Evolutionary conservation across 2,888 invertebrate species (phyloP), one percentile per base, ranked within the genome.

Genomic region (Cheilosia vernalis): DNA sequence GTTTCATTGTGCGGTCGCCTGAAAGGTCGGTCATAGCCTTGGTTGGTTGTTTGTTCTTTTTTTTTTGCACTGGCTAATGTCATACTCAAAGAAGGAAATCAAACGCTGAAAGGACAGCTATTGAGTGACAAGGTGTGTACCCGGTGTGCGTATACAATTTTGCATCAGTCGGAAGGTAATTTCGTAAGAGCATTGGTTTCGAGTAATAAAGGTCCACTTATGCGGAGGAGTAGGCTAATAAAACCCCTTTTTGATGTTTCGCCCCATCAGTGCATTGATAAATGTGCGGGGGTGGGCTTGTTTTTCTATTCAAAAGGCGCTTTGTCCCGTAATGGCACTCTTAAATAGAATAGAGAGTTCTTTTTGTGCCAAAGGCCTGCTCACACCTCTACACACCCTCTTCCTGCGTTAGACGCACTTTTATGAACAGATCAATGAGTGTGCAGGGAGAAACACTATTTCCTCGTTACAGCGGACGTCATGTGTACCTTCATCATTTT

Each of bases 241-340:
- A 85, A 72, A 70, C 70, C 60, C 76, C 81, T 60, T 85, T 64
- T 81, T 85, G 76, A 81, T 85, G 67, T 81, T 70, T 67, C 66
- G 58, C 76, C 66, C 37, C 30, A 30, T 69, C 49, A 72, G 67
- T 74, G 79, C 37, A 74, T 13, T 24, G 17, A 49, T 49, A n/a
- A n/a, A 13, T 37, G n/a, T 56, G 77, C 47, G 53, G 51, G 64
- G 44, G 66, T 83, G 55, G 5, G 42, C 49, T 66, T 72, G 47
- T 58, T 67, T 69, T 79, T 53, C 69, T 53, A 79, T 79, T 64
- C 79, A 64, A 66, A 84, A 74, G 69, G 66, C 67, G 49, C 76
- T 76, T 85, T 84, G 67, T 74, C 51, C 24, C 47, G 56, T 79
- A 83, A 79, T 79, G 74, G 58, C n/a, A 44, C 56, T 19, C 42